Evolutionary conservation across 1,140 invertebrate genomes (phyloP).

Genomic region (Cyrtorhinus lividipennis): DNA sequence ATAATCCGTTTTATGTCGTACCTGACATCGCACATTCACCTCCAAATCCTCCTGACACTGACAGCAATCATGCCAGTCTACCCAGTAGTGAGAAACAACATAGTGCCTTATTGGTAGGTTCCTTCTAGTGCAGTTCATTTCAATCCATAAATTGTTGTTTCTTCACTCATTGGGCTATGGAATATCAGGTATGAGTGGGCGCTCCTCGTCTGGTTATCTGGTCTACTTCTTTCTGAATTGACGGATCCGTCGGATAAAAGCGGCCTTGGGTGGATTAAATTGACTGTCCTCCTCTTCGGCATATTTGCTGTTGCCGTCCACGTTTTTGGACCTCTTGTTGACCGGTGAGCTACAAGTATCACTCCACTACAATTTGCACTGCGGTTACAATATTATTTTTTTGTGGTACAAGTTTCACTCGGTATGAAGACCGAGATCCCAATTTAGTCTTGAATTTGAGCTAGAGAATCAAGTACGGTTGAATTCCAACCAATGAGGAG

Average conservation of each 20-base stretch:
- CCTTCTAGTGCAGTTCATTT: not conserved
- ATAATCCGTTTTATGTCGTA: conserved; percentile 99
- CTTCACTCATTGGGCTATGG: too few relatives aligned
- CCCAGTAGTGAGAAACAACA: conserved; percentile 53
- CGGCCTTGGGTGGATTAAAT: conserved; percentile 82
- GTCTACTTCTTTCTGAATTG: conserved; percentile 85
- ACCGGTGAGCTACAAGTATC: conserved; percentile 8
- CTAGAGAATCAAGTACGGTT: too few relatives aligned
- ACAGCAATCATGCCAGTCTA: conserved; percentile 84
- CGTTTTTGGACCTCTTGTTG: conserved; percentile 47
- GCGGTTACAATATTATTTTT: too few relatives aligned
- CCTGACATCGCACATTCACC: conserved; percentile 92
- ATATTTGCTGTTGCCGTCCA: conserved; percentile 85
- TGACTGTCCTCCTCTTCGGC: conserved; percentile 81
- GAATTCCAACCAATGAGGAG: too few relatives aligned
- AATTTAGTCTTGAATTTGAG: too few relatives aligned
- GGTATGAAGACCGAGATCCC: too few relatives aligned
- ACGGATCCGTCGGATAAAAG: conserved; percentile 93
- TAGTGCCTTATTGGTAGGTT: conserved; percentile 43
- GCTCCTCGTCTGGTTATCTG: conserved; percentile 87
- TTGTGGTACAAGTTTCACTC: too few relatives aligned
- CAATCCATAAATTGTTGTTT: not conserved
- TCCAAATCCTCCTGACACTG: conserved; percentile 82
- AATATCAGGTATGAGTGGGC: conserved; percentile 83
- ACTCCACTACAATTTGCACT: too few relatives aligned